These are phyloP conservation scores for Netelia inedita DNA, from an alignment of 2,888 invertebrate genomes.

Conservation along the genomic window DNA sequence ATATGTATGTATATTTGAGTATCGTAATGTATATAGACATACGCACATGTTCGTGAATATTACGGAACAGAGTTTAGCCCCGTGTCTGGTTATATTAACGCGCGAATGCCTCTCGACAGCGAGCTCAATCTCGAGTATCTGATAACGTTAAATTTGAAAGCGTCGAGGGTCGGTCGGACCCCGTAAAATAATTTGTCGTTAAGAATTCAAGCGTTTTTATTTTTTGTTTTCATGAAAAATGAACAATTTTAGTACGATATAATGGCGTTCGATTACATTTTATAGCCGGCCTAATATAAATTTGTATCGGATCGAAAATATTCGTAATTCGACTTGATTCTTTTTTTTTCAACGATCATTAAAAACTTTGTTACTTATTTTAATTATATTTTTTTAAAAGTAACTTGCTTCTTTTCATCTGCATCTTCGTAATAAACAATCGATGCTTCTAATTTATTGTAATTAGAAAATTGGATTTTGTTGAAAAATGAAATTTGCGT, in stretches of 20 bases:
- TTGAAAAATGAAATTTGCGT: too few species aligned
- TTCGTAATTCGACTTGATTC: too few species aligned
- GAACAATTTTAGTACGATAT: neutral
- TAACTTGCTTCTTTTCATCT: too few species aligned
- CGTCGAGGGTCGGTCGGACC: neutral
- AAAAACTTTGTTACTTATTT: too few species aligned
- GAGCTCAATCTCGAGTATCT: slow-evolving; percentile 37
- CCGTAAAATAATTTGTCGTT: neutral
- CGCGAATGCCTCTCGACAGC: slow-evolving; percentile 17
- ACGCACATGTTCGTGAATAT: slow-evolving; percentile 28
- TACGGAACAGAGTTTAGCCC: slow-evolving; percentile 33
- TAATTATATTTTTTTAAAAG: too few species aligned
- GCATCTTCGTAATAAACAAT: too few species aligned
- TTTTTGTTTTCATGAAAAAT: neutral
- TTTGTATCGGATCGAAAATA: too few species aligned
- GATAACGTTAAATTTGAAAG: neutral
- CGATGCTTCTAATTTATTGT: too few species aligned
- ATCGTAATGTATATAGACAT: neutral
- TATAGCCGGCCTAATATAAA: too few species aligned
- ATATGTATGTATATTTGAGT: slow-evolving; percentile 66
- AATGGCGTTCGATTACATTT: too few species aligned
- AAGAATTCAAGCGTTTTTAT: neutral
- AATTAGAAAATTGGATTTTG: too few species aligned
- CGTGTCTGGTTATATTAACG: slow-evolving; percentile 38
- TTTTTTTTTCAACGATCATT: too few species aligned